phyloP scores from a whole-genome alignment of 2,888 invertebrate genomes.

The Limnephilus lunatus region DNA sequence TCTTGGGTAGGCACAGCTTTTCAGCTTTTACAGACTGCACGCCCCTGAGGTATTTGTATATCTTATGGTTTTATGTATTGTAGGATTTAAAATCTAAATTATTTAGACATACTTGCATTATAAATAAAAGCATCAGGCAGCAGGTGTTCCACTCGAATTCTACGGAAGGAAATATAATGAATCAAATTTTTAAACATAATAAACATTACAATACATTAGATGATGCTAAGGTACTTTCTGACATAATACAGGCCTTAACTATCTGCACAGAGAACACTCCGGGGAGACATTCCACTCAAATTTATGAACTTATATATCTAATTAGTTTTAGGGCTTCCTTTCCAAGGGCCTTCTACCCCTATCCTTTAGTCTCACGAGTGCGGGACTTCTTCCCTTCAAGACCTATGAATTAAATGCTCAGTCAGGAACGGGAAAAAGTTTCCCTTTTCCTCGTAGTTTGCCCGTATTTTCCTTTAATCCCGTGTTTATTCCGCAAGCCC shows the following conservation, averaged over 20 bases:
- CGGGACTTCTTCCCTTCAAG: background rate
- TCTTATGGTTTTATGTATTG: too few species aligned
- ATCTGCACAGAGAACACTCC: slow-evolving; percentile 34
- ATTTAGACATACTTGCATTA: background rate
- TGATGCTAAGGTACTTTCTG: background rate
- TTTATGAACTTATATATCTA: slow-evolving; percentile 52
- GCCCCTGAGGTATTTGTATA: too few species aligned
- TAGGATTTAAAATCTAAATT: too few species aligned
- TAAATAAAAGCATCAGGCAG: background rate
- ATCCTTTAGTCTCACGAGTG: background rate
- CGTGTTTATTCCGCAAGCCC: slow-evolving; percentile 59
- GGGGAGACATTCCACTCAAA: slow-evolving; percentile 44
- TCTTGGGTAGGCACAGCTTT: too few species aligned
- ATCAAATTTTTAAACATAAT: background rate
- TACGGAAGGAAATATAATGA: background rate
- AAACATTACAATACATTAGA: slow-evolving; percentile 4
- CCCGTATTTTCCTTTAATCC: slow-evolving; percentile 55
- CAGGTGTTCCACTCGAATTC: background rate
- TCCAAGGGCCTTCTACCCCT: background rate
- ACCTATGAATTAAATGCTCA: slow-evolving; percentile 38
- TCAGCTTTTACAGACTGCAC: too few species aligned
- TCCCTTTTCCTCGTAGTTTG: slow-evolving; percentile 1
- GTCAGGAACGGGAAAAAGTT: slow-evolving; percentile 51
- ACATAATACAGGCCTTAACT: slow-evolving; percentile 28
- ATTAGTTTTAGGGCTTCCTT: slow-evolving; percentile 40